Base-by-base conservation (phyloP, 2,797 vertebrate genomes). In the Cossypha heuglini region DNA sequence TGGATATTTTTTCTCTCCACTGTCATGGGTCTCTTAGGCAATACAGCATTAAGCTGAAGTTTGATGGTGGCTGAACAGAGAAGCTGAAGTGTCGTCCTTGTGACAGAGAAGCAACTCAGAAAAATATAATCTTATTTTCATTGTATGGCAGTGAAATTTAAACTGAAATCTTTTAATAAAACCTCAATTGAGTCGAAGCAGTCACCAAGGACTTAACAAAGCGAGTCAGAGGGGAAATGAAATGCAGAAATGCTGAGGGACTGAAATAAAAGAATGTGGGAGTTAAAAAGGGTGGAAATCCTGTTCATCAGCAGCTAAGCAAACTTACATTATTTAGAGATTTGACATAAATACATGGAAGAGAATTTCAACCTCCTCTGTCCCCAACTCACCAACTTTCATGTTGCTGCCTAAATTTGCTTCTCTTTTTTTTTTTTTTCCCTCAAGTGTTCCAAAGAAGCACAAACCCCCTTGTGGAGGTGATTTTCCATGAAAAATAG, bases 21-120 rank as follows among this genome's bases (percentile, higher is more conserved):
- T 51, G 1, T 85, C 51, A 24, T 26, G 19, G 35, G 45, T 91
- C 78, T 91, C 81, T 73, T 28, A 58, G 52, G 68, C 49, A 90
- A 49, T 38, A 37, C 1, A 67, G 21, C 5, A 61, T 74, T 80
- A 74, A 74, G 37, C 15, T 92, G 37, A 73, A 67, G 57, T 52
- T 71, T 71, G 64, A 35, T 49, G 31, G 48, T 63, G 33, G 29
- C 37, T 89, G 26, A 89, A 54, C 35, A 91, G 75, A 88, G 64
- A 91, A 74, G 40, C 52, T 64, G 42, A 87, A 94, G 57, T 77
- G 79, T 63, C 9, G 0, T 84, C 76, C 42, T 84, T 33, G 37
- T 90, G 51, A 52, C 29, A 73, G 33, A 28, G 84, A 72, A 46
- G 8, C 19, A 79, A 54, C 21, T 67, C 43, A n/a, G 12, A 11